These are phyloP conservation scores for Sericinus montela DNA, from an alignment of 2,888 invertebrate genomes.

Conservation along the genomic window DNA sequence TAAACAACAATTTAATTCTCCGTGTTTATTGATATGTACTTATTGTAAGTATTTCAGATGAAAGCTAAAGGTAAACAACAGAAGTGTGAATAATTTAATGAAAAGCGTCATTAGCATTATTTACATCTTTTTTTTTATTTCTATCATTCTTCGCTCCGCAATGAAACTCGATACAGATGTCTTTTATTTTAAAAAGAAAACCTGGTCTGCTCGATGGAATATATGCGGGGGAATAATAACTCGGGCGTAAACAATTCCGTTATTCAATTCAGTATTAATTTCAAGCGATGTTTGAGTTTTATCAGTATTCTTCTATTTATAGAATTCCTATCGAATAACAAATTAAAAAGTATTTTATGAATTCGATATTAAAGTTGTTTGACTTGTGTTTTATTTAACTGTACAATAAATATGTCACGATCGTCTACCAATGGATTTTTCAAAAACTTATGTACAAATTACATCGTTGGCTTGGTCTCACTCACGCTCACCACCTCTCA, in stretches of 20 bases:
- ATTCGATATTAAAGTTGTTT: too few relatives aligned
- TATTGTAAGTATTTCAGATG: neutral
- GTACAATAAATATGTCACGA: too few relatives aligned
- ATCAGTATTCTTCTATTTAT: neutral
- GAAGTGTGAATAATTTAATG: neutral
- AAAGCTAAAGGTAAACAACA: neutral
- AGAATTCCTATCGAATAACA: neutral
- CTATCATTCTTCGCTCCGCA: neutral
- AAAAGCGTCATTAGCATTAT: neutral
- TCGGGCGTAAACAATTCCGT: constrained; percentile 14
- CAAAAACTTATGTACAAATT: too few relatives aligned
- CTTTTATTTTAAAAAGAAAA: neutral
- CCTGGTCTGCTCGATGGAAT: constrained; percentile 1
- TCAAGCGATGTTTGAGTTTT: neutral
- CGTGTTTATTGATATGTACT: neutral
- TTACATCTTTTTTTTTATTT: neutral
- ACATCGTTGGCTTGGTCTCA: too few relatives aligned
- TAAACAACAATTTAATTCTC: neutral
- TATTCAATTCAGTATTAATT: neutral
- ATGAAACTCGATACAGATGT: neutral
- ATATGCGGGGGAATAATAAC: neutral
- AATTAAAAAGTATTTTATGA: neutral
- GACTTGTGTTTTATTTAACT: too few relatives aligned
- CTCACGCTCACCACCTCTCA: too few relatives aligned
- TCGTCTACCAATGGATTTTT: too few relatives aligned